phyloP scores from a whole-genome alignment of 92 coral and sea anemone genomes.

The Epizoanthus stellaris region DNA sequence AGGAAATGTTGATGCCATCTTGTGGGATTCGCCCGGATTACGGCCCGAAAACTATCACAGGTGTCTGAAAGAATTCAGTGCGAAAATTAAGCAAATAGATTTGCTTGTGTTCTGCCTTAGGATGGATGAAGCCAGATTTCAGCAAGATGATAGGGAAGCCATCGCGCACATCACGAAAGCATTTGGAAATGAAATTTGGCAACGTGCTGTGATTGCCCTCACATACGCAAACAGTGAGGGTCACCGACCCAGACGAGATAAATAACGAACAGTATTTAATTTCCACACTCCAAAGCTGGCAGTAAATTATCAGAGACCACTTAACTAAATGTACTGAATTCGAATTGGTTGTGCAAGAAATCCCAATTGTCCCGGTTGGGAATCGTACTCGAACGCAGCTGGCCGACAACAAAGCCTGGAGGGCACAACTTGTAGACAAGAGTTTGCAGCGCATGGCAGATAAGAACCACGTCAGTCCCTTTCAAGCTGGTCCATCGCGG shows the following conservation, averaged over 20 bases:
- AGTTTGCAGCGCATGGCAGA: background rate
- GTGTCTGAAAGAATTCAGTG: background rate
- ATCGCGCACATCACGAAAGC: constrained; percentile 11
- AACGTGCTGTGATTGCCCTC: constrained; percentile 5
- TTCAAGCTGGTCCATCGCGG: background rate
- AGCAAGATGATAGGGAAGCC: constrained; percentile 2
- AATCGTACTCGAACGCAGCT: background rate
- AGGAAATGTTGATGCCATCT: background rate
- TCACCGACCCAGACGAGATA: constrained; percentile 1
- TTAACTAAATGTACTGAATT: background rate
- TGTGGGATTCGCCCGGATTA: constrained; percentile 14
- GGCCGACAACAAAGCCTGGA: constrained; percentile 7
- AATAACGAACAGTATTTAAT: background rate
- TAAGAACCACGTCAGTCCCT: background rate
- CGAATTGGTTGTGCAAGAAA: constrained; percentile 3
- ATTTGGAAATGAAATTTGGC: constrained; percentile 5
- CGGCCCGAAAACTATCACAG: constrained; percentile 1
- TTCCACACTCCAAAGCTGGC: constrained; percentile 7
- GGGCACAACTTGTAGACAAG: background rate
- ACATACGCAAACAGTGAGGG: constrained; percentile 1
- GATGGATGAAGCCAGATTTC: background rate
- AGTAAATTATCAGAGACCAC: constrained; percentile 1
- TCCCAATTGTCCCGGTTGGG: constrained; percentile 14
- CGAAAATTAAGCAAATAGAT: background rate
- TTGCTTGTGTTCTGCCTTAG: constrained; percentile 2